Conservation (phyloP, 2,797 vertebrate species). For the Pterois miles region DNA sequence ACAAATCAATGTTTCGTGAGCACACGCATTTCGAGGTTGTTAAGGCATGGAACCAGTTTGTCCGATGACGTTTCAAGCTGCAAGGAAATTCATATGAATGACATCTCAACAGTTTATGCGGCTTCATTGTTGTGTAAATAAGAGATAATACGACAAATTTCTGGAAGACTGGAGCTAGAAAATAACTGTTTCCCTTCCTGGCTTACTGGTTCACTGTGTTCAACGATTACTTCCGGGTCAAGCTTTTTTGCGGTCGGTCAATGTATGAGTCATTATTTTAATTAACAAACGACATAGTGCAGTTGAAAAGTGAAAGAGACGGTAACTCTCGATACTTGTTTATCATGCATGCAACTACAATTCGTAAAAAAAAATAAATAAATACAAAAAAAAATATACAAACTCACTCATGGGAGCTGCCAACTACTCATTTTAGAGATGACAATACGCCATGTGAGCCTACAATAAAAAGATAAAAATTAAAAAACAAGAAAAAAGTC, state of each 20-base stretch:
- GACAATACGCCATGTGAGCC: conserved; percentile 69
- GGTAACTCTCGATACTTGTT: conserved; percentile 58
- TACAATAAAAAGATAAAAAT: conserved; percentile 44
- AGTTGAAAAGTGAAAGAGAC: conserved; percentile 25
- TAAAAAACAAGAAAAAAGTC: conserved; percentile 26
- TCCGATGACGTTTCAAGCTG: conserved; percentile 41
- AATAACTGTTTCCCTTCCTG: conserved; percentile 4
- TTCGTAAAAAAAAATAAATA: conserved; percentile 39
- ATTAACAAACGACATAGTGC: conserved; percentile 23
- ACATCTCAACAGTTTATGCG: background rate
- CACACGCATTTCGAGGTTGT: background rate
- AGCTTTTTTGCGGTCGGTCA: conserved; percentile 4
- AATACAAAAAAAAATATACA: conserved; percentile 34
- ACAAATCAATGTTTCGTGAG: conserved; percentile 29
- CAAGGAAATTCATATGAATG: conserved; percentile 5
- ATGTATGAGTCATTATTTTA: conserved; percentile 6
- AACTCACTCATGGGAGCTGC: conserved; percentile 58
- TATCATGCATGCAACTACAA: conserved; percentile 73
- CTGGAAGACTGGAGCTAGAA: conserved; percentile 8
- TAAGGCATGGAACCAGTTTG: conserved; percentile 12
- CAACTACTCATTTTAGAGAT: conserved; percentile 64
- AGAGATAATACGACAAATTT: conserved; percentile 2
- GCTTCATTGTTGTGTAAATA: conserved; percentile 41
- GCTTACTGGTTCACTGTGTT: conserved; percentile 20
- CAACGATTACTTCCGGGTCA: background rate